Base-by-base conservation (phyloP, 1,140 invertebrate species). In the Lepidurus apus region DNA sequence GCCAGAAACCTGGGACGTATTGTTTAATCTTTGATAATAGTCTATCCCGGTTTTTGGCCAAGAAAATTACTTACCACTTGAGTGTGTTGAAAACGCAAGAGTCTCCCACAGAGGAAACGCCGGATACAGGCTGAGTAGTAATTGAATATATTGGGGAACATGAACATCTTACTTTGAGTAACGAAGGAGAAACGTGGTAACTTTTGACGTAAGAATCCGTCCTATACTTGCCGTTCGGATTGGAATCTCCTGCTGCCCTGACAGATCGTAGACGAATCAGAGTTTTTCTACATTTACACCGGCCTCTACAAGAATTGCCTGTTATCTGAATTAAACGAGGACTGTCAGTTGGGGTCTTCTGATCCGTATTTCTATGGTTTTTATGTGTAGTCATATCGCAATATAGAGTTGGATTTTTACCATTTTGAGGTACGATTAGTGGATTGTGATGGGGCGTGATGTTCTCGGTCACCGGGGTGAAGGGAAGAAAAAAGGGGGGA, bases 31-130 rank as follows among this genome's bases (percentile, higher is more conserved):
- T 79, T 17, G 78, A 79, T 45, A 79, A 79, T 74, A 79, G 78
- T 42, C 43, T 75, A 24, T 79, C 78, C 13, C 73, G 74, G 43
- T 79, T 74, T 47, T 44, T 44, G 65, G 73, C 78, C 78, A 79
- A 79, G 24, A 79, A 79, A 17, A 47, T 79, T 11, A 79, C 78
- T 9, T 79, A 75, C 34, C 24, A 80, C 74, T 80, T 82, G n/a
- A n/a, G 17, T 13, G 53, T 65, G 6, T 65, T 21, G 7, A 65
- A 65, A 65, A 21, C 53, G 53, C 17, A 65, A n/a, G 53, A 65
- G 7, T 65, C 53, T 65, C 21, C 4, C 53, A 65, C 17, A 17
- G 53, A 65, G 8, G 53, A 65, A 65, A 65, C 53, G 53, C 21
- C 53, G 6, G 53, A 65, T 17, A 65, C 53, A n/a, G 53, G 53